Percentiles rank a stretch among this genome's conserved stretches.
phyloP scores from a whole-genome alignment of 2,797 vertebrate genomes.

The Lepus oiostolus region DNA sequence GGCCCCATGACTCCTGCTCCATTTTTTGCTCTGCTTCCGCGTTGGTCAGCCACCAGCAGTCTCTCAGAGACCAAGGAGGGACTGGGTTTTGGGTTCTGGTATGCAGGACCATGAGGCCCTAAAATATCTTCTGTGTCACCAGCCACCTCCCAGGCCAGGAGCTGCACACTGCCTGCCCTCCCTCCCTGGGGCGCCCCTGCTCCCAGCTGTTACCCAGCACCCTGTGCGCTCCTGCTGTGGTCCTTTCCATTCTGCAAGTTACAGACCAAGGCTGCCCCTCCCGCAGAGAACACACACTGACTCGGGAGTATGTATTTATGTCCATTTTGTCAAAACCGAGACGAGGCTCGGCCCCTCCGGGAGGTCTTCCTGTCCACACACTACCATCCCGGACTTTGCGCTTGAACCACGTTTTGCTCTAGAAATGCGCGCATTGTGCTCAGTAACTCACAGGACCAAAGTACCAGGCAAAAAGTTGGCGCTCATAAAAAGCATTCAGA shows the following conservation, averaged over 20 bases:
- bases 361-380: background rate
- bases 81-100: background rate
- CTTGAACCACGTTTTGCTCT: background rate
- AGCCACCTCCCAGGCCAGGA: background rate
- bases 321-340: background rate
- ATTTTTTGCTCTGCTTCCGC: background rate
- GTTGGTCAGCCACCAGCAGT: background rate
- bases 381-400: background rate
- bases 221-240: background rate
- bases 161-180: background rate
- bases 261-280: background rate
- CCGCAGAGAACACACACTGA: background rate
- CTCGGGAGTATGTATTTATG: no score
- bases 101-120: background rate
- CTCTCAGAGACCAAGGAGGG: background rate
- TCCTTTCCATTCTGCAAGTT: background rate
- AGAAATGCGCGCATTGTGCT: background rate
- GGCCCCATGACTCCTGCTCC: background rate
- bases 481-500: background rate
- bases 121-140: background rate
- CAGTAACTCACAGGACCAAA: background rate
- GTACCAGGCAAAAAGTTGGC: background rate
- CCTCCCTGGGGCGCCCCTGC: background rate
- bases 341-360: background rate
- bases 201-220: background rate